Evolutionary conservation across 2,797 vertebrate genomes (phyloP), one percentile per base, ranked within the genome.

Genomic region (Alfaro cultratus): DNA sequence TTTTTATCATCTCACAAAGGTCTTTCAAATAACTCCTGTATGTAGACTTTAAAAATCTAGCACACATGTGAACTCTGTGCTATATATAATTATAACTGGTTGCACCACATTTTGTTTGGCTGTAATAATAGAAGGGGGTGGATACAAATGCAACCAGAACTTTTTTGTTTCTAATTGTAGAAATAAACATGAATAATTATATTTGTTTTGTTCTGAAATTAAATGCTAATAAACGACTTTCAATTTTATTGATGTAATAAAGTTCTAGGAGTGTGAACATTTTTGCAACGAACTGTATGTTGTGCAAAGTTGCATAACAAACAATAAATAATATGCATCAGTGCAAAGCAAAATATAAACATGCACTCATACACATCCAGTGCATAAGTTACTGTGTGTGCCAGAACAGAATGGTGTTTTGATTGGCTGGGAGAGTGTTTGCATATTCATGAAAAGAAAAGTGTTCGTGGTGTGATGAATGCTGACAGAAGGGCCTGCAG

Each of bases 381-480:
- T n/a, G 18, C 55, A 62, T n/a, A 47, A 83, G 21, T 60, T 83
- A 51, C 85, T 57, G 51, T 41, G 10, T 74, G 78, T 78, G 78
- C 36, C 77, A 80, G 78, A 83, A 62, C 47, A 78, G 80, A 78
- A 79, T 77, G 73, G 67, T 84, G 73, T 85, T 86, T 82, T 85
- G 86, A 93, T 87, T 85, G 89, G 81, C 87, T 83, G 46, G 53
- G n/a, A 80, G 71, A 68, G 1, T 26, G 74, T 88, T 88, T 93
- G 90, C 83, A 92, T 93, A 93, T 93, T 92, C 82, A 93, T 93
- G 86, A 87, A 79, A 72, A 55, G 75, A 88, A 89, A 87, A 84
- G 78, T 78, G 89, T 92, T 93, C 91, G 78, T 84, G 78, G 83
- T 83, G 85, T 90, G 90, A 93, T 91, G 90, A 85, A 89, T 86